Evolutionary conservation across 2,888 invertebrate species (phyloP).

Genomic region (Buathra laborator): DNA sequence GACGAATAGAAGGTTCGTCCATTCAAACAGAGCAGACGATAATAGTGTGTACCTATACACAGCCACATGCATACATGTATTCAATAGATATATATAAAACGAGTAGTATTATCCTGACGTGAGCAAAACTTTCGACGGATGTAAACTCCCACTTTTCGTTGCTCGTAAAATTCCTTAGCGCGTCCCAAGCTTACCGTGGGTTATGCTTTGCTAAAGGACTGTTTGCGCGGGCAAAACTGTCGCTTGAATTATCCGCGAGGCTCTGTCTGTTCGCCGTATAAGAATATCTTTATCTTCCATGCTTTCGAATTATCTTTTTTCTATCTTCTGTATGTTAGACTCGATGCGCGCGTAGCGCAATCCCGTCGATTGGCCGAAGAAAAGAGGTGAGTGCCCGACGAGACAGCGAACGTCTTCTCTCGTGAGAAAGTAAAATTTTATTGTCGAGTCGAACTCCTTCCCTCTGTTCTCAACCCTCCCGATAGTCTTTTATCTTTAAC

Average conservation of each 20-base stretch:
- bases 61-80: neutral
- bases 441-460: neutral
- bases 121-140: constrained; percentile 49
- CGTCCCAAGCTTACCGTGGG: neutral
- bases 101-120: constrained; percentile 1
- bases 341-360: constrained; percentile 23
- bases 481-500: neutral
- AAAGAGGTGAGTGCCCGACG: constrained; percentile 35
- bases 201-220: neutral
- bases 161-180: constrained; percentile 54
- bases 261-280: neutral
- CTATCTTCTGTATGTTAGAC: neutral
- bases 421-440: constrained; percentile 31
- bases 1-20: constrained; percentile 25
- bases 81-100: neutral
- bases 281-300: neutral
- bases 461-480: too few relatives aligned
- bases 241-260: constrained; percentile 3
- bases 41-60: neutral
- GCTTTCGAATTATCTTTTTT: neutral
- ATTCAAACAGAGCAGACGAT: neutral
- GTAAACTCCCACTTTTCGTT: constrained; percentile 51
- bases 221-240: neutral
- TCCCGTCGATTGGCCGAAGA: constrained; percentile 41
- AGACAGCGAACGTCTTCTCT: constrained; percentile 14